Conservation (phyloP, 2,888 invertebrate species). For the Neoaliturus tenellus region DNA sequence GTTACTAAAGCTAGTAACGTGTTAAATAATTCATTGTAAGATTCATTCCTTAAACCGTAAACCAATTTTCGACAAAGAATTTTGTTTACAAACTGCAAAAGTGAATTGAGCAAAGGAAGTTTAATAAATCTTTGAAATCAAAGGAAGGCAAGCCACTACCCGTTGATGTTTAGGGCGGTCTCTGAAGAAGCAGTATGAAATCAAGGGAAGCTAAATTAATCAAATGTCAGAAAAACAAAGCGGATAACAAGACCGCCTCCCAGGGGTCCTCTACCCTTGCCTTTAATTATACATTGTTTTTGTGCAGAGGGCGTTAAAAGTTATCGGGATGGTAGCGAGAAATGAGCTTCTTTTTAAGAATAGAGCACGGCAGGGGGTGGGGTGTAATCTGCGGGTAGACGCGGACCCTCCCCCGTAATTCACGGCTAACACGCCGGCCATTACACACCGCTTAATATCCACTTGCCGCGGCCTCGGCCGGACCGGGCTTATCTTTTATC, state of each 20-base stretch:
- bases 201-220: background rate
- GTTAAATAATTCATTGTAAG: no score
- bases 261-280: conserved; percentile 29
- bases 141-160: background rate
- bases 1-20: no score
- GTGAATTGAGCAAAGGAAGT: no score
- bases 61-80: no score
- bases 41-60: no score
- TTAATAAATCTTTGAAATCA: no score
- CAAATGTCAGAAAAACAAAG: conserved; percentile 15
- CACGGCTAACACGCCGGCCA: conserved; percentile 1
- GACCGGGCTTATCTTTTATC: conserved; percentile 4
- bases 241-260: conserved; percentile 10
- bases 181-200: background rate
- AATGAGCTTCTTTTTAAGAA: conserved; percentile 45
- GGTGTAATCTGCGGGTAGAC: background rate
- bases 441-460: conserved; percentile 33
- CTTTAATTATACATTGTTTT: conserved; percentile 49
- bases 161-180: background rate
- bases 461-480: conserved; percentile 7
- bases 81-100: no score
- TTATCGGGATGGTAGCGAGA: conserved; percentile 40
- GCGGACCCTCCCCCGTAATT: conserved; percentile 37
- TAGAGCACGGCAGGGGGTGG: conserved; percentile 31
- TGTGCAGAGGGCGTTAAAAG: conserved; percentile 29